These are phyloP conservation scores for Dromas ardeola DNA, from an alignment of 2,113 vertebrate species.

Conservation along the genomic window DNA sequence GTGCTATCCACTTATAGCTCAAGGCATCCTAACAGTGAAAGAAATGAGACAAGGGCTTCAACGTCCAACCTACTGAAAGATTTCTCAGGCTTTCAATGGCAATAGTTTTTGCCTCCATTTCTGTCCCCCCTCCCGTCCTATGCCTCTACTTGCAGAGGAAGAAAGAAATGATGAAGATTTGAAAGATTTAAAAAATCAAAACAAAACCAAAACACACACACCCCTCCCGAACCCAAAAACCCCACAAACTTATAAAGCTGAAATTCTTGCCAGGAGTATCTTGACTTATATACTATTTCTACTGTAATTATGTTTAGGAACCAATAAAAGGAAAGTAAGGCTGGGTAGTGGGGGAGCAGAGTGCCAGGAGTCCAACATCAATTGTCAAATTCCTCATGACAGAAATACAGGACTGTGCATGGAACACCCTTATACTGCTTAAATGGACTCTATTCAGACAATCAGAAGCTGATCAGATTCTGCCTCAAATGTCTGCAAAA, in stretches of 20 bases:
- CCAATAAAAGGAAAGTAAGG: not conserved
- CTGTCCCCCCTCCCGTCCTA: not conserved
- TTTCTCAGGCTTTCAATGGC: not conserved
- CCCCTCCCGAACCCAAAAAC: rapidly evolving
- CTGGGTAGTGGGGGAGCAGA: not conserved
- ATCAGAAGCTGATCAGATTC: not conserved
- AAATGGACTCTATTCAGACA: not conserved
- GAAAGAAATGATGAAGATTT: not conserved
- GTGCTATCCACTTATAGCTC: not conserved
- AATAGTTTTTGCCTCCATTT: not conserved
- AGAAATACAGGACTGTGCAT: not conserved
- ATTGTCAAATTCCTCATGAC: not conserved
- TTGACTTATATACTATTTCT: not conserved
- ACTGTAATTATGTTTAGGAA: not conserved
- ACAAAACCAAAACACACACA: not conserved
- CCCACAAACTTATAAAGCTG: not conserved
- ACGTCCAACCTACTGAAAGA: not conserved
- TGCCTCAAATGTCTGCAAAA: not conserved
- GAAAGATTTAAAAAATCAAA: not conserved
- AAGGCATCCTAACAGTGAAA: not conserved
- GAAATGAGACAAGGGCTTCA: not conserved
- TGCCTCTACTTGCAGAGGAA: not conserved
- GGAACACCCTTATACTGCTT: not conserved
- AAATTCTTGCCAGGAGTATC: not conserved
- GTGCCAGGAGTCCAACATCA: not conserved